Base-by-base conservation (phyloP, 2,113 vertebrate genomes). In the Rhipidura dahli region DNA sequence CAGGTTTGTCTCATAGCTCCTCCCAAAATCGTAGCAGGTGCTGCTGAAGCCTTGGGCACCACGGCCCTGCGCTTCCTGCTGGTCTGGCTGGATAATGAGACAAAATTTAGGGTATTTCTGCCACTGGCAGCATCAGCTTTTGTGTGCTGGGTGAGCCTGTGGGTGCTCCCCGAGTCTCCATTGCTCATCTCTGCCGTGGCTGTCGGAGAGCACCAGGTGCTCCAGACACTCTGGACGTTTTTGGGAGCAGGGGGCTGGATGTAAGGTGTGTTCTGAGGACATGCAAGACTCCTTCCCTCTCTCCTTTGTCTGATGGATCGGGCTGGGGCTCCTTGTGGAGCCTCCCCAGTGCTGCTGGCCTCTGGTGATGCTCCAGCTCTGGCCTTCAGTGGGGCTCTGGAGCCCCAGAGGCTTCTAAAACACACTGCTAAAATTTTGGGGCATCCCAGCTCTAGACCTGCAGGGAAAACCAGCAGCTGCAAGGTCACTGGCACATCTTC, bases 221-320 rank as follows among this genome's bases (percentile, higher is more conserved):
- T 86, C 23, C 2, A 2, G 21, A 13, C 60, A 1, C 87, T 33
- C 21, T 7, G 35, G 4, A 4, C 0, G 2, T 10, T 54, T 37
- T 2, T 1, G 3, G 70, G 70, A 71, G 51, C 84, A 16, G 21
- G 39, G 49, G 63, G 47, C 10, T 2, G 1, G 10, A 2, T 0
- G 0, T 0, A 18, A 30, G 44, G 6, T 1, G 7, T 21, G 3
- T 6, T 5, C 4, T 1, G 4, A 60, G 73, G 1, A 37, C 0
- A 0, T 5, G 14, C 8, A 17, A 19, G 17, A 4, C 3, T 6
- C n/a, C 30, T 68, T 23, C 1, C 4, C 60, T 61, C 40, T 69
- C 44, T 22, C 13, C 10, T 60, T 8, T 16, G 30, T 1, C 40
- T 9, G 4, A 0, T 0, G 14, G 72, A 4, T 28, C 31, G 39